Evolutionary conservation across 2,797 vertebrate species (phyloP), one percentile per base, ranked within the genome.

Genomic region (Bradypus variegatus): DNA sequence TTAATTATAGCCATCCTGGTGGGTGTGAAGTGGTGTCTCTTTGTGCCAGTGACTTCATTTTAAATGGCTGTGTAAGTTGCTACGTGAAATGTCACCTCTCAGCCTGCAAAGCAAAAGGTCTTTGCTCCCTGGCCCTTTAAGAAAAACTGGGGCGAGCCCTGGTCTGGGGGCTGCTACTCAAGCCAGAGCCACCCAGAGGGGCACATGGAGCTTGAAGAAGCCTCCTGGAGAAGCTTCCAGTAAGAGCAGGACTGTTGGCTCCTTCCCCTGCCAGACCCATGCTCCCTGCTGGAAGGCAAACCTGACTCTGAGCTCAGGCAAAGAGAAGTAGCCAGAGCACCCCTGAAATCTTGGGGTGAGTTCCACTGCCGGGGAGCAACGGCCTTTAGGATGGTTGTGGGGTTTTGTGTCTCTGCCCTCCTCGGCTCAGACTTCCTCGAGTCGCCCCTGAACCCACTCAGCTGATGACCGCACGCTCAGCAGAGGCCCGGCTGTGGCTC

Each of bases 351-450:
- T 50, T 6, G 27, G 70, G 45, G 8, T 53, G 36, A 6, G 12
- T 21, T 45, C 33, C 23, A 2, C 73, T 10, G 45, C 55, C 0
- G 0, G 29, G 45, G 73, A 62, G 50, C 33, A 45, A 13, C 1
- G 15, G 18, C 1, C 0, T 58, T 60, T 25, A 64, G 75, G 41
- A 8, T 38, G 3, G 6, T 21, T 31, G 10, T 21, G 8, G 8
- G 6, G 45, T 48, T 73, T 6, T 18, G 8, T 13, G 19, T 48
- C 4, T 86, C 67, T 62, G 36, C 21, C 21, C 3, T 55, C 55
- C 50, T 89, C 50, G 16, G 27, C 83, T 79, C 67, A 11, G 65
- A 21, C 50, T 77, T 50, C 31, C 64, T 45, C 13, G 90, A 64
- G 21, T 45, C 36, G 45, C 72, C 55, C 48, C 41, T 15, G 4